Conservation (phyloP, 2,797 vertebrate genomes). For the Takifugu rubripes region DNA sequence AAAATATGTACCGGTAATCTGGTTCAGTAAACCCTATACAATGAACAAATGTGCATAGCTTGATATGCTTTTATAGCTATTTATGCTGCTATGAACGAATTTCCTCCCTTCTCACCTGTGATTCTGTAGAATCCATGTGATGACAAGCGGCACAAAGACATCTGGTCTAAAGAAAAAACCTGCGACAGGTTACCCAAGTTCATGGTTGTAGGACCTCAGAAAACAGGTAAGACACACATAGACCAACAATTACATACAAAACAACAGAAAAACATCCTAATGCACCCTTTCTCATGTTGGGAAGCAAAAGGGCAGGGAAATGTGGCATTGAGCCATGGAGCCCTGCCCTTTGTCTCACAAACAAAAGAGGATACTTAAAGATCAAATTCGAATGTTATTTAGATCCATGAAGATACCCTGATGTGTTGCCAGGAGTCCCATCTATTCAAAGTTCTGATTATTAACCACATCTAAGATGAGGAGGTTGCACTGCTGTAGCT, state of each 20-base stretch:
- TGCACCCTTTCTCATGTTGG: slow-evolving; percentile 39
- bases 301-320: slow-evolving; percentile 35
- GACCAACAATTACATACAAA: slow-evolving; percentile 14
- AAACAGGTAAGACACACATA: slow-evolving; percentile 83
- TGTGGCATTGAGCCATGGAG: no score
- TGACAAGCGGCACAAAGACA: slow-evolving; percentile 94
- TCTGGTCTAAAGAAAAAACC: slow-evolving; percentile 98
- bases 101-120: slow-evolving; percentile 14
- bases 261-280: slow-evolving; percentile 24
- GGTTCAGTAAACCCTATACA: no score
- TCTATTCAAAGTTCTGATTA: slow-evolving; percentile 33
- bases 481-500: slow-evolving; percentile 8
- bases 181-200: slow-evolving; percentile 94
- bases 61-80: neutral
- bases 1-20: no score
- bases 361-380: no score
- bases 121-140: slow-evolving; percentile 89
- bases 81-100: no score
- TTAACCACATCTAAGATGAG: slow-evolving; percentile 42
- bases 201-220: slow-evolving; percentile 94
- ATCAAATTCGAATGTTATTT: neutral
- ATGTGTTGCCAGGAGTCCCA: slow-evolving; percentile 30
- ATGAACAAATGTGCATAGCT: neutral
- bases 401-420: neutral
- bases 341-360: no score